phyloP scores from a whole-genome alignment of 2,797 vertebrate genomes.

The Squalus acanthias region DNA sequence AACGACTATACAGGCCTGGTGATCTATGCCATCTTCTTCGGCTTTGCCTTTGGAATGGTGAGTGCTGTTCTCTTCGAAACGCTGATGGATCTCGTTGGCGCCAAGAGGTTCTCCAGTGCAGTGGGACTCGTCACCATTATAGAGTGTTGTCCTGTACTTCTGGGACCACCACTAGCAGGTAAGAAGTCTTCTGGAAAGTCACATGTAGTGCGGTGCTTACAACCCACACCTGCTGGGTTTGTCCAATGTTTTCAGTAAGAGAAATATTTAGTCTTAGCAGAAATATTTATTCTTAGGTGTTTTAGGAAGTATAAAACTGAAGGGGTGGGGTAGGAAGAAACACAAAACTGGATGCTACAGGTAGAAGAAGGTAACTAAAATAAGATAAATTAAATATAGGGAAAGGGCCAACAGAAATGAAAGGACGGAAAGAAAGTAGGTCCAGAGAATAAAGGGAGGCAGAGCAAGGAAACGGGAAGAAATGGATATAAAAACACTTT shows the following conservation, averaged over 20 bases:
- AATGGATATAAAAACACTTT: background rate
- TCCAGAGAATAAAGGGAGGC: background rate
- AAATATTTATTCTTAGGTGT: background rate
- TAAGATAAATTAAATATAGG: background rate
- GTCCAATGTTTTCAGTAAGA: background rate
- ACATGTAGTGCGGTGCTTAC: too few species aligned
- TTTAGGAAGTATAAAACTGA: background rate
- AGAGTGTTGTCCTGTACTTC: constrained; percentile 87
- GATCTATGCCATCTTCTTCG: constrained; percentile 85
- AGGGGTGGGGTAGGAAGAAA: background rate
- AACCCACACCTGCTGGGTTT: background rate
- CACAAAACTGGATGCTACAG: background rate
- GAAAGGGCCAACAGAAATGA: background rate
- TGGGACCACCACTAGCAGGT: constrained; percentile 92
- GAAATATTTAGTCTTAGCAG: background rate
- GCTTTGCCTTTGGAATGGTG: constrained; percentile 93
- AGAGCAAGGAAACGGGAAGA: background rate
- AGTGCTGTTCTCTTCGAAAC: constrained; percentile 91
- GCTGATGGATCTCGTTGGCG: constrained; percentile 87
- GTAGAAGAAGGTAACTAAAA: background rate
- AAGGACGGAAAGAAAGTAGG: background rate
- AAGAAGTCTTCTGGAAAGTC: constrained; percentile 46
- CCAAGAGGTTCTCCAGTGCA: constrained; percentile 85
- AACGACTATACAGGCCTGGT: constrained; percentile 76
- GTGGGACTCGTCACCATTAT: constrained; percentile 89